phyloP scores from a whole-genome alignment of 2,797 vertebrate genomes.

The Psittacula echo region DNA sequence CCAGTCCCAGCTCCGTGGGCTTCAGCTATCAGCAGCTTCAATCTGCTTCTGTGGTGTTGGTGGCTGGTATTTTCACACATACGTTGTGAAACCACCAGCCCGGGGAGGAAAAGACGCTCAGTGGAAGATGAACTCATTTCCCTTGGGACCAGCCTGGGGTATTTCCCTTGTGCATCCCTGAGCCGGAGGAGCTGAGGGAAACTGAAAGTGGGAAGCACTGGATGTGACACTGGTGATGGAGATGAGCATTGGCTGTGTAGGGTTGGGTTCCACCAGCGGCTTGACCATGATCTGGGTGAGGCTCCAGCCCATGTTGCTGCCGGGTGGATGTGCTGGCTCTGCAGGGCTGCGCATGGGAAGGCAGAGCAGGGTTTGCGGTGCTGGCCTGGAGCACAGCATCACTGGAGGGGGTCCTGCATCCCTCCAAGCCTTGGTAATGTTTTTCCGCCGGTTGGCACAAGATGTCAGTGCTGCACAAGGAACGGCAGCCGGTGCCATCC shows the following conservation, averaged over 20 bases:
- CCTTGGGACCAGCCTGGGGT: neutral
- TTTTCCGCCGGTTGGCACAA: conserved; percentile 29
- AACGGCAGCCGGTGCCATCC: neutral
- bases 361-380: neutral
- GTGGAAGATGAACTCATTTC: neutral
- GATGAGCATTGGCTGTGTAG: accelerated
- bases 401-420: accelerated
- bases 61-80: neutral
- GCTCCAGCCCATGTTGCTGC: accelerated
- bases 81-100: neutral
- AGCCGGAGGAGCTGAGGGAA: neutral
- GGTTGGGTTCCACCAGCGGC: accelerated
- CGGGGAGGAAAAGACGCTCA: neutral
- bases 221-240: accelerated
- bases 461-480: conserved; percentile 56
- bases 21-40: neutral
- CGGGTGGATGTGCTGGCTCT: neutral
- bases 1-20: accelerated
- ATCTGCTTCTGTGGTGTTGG: neutral
- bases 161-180: neutral
- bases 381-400: neutral
- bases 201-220: accelerated
- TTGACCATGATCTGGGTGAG: accelerated
- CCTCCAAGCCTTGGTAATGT: neutral
- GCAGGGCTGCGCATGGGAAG: accelerated